phyloP scores from a whole-genome alignment of 2,113 vertebrate species.

The Podocnemis expansa region DNA sequence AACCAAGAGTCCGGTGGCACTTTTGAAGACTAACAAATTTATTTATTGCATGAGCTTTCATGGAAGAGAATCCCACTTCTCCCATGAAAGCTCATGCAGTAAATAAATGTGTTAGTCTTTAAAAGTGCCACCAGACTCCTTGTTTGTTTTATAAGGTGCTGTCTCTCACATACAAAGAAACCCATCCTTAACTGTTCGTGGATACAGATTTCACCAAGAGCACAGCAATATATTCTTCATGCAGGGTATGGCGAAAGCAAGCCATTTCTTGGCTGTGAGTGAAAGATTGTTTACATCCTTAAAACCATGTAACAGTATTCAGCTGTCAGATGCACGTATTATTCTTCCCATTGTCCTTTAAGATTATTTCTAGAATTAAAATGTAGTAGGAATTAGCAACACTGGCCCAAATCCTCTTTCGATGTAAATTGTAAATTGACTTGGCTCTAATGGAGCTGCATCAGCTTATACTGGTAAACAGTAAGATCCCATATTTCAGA shows the following conservation, averaged over 20 bases:
- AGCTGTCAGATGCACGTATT: neutral
- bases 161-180: neutral
- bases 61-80: too few species aligned
- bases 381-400: neutral
- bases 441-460: neutral
- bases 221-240: neutral
- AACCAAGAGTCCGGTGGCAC: too few species aligned
- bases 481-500: neutral
- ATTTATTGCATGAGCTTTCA: too few species aligned
- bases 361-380: neutral
- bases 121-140: too few species aligned
- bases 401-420: neutral
- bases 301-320: neutral
- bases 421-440: neutral
- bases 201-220: neutral
- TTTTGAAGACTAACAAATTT: too few species aligned
- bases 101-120: too few species aligned
- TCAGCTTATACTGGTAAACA: neutral
- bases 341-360: neutral
- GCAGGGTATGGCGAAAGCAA: neutral
- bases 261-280: neutral
- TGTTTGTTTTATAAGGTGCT: neutral
- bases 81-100: too few species aligned
- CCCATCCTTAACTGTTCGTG: neutral
- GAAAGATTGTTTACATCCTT: neutral